Base-by-base conservation (phyloP, 2,888 invertebrate genomes). In the Sturmia bella region DNA sequence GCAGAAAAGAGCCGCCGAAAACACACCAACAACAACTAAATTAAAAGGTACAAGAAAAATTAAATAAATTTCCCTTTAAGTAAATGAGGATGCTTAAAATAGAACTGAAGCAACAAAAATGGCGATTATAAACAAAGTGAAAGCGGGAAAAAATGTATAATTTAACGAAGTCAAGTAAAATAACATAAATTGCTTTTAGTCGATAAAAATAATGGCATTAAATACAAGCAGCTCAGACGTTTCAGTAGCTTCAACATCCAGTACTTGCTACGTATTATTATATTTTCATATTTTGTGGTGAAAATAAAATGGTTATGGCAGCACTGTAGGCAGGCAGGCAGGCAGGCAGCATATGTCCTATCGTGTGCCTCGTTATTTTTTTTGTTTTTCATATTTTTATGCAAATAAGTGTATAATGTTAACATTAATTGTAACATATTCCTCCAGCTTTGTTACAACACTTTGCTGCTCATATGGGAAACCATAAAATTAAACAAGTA, bases 101-200 rank as follows among this genome's bases (percentile, higher is more conserved):
- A 12, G 43, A 45, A 15, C 32, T 7, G 4, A 41, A 50, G 0
- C n/a, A 61, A 3, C 50, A 52, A 39, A 45, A 68, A 68, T 13
- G 41, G 24, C 41, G 13, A 32, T 11, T 39, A 37, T 12, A 66
- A 48, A 2, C 12, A 45, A 43, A 24, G 11, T 27, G n/a, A 45
- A 50, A 50, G 48, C 11, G 27, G 2, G 27, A 41, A 27, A 43
- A 61, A 11, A 43, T 43, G 52, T 69, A 80, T 74, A 69, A 80
- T 69, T 56, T 50, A 74, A 54, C 56, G 37, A 70, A 73, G 66
- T 72, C 69, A 77, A 72, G 52, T 66, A 66, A 27, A 45, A 39
- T 48, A 63, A 61, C 69, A 63, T 69, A 80, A 80, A 80, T 80
- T 63, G 73, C 13, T 64, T 45, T 69, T 50, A 45, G 61, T 54